Percentiles rank a stretch among this genome's conserved stretches.
phyloP scores from a whole-genome alignment of 2,113 vertebrate species.

The Python bivittatus region DNA sequence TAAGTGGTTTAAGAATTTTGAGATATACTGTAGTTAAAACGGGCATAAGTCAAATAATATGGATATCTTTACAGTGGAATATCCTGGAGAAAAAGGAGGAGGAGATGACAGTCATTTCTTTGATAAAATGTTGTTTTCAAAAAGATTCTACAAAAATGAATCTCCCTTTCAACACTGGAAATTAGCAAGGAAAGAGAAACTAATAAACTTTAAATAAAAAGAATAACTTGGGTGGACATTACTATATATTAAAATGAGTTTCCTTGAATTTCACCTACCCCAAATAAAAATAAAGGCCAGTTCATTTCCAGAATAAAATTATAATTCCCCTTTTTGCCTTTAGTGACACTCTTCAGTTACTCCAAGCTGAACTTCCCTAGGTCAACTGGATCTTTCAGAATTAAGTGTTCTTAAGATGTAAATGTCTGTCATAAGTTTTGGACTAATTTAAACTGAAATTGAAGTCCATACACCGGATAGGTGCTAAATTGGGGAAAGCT shows the following conservation, averaged over 20 bases:
- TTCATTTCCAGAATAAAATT: background rate
- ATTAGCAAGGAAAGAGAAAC: background rate
- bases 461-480: background rate
- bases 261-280: background rate
- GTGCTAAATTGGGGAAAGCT: background rate
- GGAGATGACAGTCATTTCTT: background rate
- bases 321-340: background rate
- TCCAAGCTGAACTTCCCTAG: background rate
- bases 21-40: background rate
- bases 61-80: constrained; percentile 24
- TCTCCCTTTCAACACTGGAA: constrained; percentile 5
- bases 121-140: background rate
- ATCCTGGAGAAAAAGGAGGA: background rate
- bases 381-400: background rate
- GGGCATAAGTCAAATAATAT: background rate
- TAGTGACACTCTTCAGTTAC: background rate
- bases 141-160: background rate
- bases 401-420: background rate
- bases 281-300: constrained; percentile 22
- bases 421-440: background rate
- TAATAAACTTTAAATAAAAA: background rate
- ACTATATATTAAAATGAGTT: background rate
- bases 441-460: background rate
- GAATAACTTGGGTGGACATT: background rate
- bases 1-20: background rate